Evolutionary conservation across 1,140 invertebrate species (phyloP), one percentile per base, ranked within the genome.

Genomic region (Brachionus rotundiformis): DNA sequence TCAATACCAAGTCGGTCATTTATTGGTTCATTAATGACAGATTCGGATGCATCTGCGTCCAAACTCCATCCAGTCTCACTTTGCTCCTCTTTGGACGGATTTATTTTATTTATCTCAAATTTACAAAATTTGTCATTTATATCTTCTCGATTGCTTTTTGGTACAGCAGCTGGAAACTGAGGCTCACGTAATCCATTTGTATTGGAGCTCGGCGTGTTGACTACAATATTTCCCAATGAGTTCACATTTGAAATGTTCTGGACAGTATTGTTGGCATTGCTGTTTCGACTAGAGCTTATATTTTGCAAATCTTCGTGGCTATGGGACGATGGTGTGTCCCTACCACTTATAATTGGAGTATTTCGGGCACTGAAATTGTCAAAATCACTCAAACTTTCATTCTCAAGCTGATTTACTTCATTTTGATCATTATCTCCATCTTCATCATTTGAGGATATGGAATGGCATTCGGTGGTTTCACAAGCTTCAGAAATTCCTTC

Each of bases 71-170:
- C 76, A 59, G 76, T 79, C n/a, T 79, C 76, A n/a, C 76, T 79
- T 79, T 79, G 76, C 19, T 79, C 77, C 11, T 65, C 76, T 83
- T 68, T 68, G 2, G 83, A 39, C 23, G 81, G 71, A 76, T 86
- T 83, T 41, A 83, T 68, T 27, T 85, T 83, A 11, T 86, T 85
- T 29, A 98, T 95, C 86, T 96, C 95, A 89, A 99, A 99, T 89
- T 97, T 97, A 85, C 96, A 96, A 91, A 99, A 99, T 87, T 98
- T 96, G 83, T 98, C 96, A 84, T 98, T 95, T 80, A 99, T 95
- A 85, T 98, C 96, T 82, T 88, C 89, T 13, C 88, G 82, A 83
- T 89, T 89, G 73, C 44, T 92, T 84, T 95, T 94, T n/a, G 91
- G 89, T 1, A 91, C 87, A 33, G 90, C 91, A 25, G 90, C 88